A percentile compares a stretch with the other conserved stretches of the same genome.
These are phyloP conservation scores for Metellina segmentata DNA, from an alignment of 2,888 invertebrate genomes.

Conservation along the genomic window DNA sequence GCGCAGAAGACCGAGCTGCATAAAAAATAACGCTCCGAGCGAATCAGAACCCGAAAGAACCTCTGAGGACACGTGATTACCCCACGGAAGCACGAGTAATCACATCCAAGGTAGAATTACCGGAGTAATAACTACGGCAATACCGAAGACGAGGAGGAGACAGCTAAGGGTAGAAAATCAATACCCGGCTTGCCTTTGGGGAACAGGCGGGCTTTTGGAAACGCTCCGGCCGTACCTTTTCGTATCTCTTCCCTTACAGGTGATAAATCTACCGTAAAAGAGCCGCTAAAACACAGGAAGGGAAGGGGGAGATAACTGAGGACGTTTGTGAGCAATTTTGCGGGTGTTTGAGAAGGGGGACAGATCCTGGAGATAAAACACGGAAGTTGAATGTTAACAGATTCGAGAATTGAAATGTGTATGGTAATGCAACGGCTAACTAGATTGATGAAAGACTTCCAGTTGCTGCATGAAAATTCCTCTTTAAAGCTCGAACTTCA, in stretches of 20 bases:
- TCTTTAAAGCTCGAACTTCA: too few species aligned
- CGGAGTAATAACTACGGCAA: constrained; percentile 41
- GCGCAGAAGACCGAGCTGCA: not conserved
- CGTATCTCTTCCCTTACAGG: constrained; percentile 22
- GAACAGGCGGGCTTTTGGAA: not conserved
- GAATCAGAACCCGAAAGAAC: constrained; percentile 2
- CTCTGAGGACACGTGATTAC: constrained; percentile 37
- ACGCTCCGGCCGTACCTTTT: not conserved
- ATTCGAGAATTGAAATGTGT: too few species aligned
- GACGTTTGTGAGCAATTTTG: not conserved
- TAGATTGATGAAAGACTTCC: too few species aligned
- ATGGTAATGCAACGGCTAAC: too few species aligned
- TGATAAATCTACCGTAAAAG: constrained; percentile 12
- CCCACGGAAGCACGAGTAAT: constrained; percentile 48
- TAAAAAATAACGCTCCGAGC: constrained; percentile 5
- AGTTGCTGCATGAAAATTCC: too few species aligned
- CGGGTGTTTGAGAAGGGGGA: not conserved
- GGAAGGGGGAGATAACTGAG: not conserved
- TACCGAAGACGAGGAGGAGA: not conserved
- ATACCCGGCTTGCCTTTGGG: not conserved
- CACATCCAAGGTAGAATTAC: constrained; percentile 56
- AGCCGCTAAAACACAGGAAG: constrained; percentile 3
- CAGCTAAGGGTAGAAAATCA: not conserved
- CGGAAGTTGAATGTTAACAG: not conserved
- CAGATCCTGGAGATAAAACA: constrained; percentile 8